Evolutionary conservation across 1,140 invertebrate species (phyloP).

Genomic region (Aphelinus certus): DNA sequence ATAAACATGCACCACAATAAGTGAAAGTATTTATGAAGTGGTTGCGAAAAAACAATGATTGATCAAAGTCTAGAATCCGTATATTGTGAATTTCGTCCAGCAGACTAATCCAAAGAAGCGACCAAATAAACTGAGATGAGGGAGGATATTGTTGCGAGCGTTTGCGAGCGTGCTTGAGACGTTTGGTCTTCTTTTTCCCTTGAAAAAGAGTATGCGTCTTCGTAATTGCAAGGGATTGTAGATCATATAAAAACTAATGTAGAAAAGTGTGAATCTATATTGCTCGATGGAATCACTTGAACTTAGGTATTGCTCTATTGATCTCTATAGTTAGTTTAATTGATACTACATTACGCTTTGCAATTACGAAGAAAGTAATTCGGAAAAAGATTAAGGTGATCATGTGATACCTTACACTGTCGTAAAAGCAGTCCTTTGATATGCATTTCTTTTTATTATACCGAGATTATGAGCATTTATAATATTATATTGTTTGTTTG

Average conservation of each 20-base stretch:
- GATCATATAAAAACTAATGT: too few relatives aligned
- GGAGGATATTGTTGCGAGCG: constrained; percentile 58
- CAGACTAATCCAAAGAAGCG: constrained; percentile 67
- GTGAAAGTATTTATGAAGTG: too few relatives aligned
- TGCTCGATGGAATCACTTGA: constrained; percentile 9
- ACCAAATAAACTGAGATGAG: constrained; percentile 63
- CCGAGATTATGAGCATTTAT: constrained; percentile 32
- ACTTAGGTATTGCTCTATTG: too few relatives aligned
- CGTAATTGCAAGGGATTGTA: too few relatives aligned
- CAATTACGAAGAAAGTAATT: constrained; percentile 26
- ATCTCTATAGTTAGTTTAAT: too few relatives aligned
- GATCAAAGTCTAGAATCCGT: constrained; percentile 29
- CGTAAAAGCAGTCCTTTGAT: constrained; percentile 30
- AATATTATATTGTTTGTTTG: constrained; percentile 34
- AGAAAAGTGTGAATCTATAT: constrained; percentile 11
- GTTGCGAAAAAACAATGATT: constrained; percentile 14
- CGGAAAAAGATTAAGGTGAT: constrained; percentile 45
- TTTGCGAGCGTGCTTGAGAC: constrained; percentile 56
- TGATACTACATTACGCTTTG: too few relatives aligned
- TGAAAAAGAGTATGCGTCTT: not conserved
- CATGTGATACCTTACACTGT: constrained; percentile 57
- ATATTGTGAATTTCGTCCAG: constrained; percentile 62
- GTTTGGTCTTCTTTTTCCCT: constrained; percentile 49
- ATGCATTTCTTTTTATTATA: constrained; percentile 9
- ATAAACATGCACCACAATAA: too few relatives aligned